Percentiles rank a stretch among this genome's conserved stretches.
Conservation (phyloP, 2,888 invertebrate genomes). For the Ligdia adustata region DNA sequence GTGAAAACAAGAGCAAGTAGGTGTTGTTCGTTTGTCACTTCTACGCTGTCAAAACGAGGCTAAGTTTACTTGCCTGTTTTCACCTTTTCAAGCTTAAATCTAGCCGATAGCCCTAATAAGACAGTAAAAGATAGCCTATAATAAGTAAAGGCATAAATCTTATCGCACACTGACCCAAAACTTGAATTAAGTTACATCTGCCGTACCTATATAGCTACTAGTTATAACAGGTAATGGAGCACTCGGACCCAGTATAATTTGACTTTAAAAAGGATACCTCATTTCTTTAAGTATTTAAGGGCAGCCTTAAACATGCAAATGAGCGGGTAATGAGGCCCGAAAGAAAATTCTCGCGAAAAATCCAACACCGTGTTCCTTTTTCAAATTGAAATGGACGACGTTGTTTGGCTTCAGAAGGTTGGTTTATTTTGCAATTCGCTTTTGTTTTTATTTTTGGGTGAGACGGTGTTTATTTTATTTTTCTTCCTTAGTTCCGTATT, state of each 20-base stretch:
- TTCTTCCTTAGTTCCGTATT: too few species aligned
- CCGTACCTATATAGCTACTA: too few species aligned
- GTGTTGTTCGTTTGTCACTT: too few species aligned
- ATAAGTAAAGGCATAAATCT: constrained; percentile 1
- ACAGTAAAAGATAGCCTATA: too few species aligned
- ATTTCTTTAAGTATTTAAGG: constrained; percentile 29
- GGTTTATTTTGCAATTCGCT: too few species aligned
- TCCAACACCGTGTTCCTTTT: constrained; percentile 13
- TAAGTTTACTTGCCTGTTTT: too few species aligned
- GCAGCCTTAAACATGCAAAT: constrained; percentile 25
- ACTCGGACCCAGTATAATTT: constrained; percentile 21
- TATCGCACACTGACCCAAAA: constrained; percentile 8
- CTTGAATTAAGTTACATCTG: constrained; percentile 19
- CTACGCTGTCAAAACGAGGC: too few species aligned
- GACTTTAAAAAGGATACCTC: constrained; percentile 29
- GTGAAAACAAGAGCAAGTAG: too few species aligned
- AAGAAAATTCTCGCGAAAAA: constrained; percentile 20
- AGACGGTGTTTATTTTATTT: too few species aligned
- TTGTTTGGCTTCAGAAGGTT: constrained; percentile 7
- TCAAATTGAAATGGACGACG: constrained; percentile 14
- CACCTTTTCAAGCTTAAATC: too few species aligned
- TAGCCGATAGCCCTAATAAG: too few species aligned
- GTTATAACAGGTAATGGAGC: constrained; percentile 23
- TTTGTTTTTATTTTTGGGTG: neutral
- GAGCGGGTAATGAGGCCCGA: constrained; percentile 20